These are phyloP conservation scores for Gibbula magus DNA, from an alignment of 2,888 invertebrate genomes.

Conservation along the genomic window DNA sequence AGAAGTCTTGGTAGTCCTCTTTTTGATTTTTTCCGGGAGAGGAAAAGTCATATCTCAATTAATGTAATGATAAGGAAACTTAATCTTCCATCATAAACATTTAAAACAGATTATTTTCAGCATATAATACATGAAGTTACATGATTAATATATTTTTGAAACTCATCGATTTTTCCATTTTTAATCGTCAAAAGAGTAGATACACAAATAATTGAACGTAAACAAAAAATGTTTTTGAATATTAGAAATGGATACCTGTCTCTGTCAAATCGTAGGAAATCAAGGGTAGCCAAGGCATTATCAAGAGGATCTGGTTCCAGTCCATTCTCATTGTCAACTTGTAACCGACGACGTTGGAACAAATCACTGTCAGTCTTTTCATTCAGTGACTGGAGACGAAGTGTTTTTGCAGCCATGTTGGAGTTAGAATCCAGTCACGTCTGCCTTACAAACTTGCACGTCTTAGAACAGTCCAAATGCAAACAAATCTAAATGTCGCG, in stretches of 20 bases:
- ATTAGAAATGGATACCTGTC: not conserved
- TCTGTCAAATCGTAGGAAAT: not conserved
- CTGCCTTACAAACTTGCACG: not conserved
- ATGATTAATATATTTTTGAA: not conserved
- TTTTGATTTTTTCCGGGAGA: no score
- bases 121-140: no score
- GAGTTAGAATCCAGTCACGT: not conserved
- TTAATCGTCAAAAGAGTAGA: not conserved
- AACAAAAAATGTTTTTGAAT: not conserved
- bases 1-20: no score
- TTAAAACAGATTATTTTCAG: no score
- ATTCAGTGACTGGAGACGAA: conserved; percentile 62
- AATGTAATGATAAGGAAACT: no score
- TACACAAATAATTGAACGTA: not conserved
- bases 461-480: not conserved
- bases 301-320: conserved; percentile 25
- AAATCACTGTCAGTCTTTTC: conserved; percentile 61
- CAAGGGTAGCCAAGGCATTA: conserved; percentile 12
- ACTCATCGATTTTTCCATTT: not conserved
- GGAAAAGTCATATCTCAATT: no score
- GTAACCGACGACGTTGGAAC: conserved; percentile 62
- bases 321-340: conserved; percentile 43
- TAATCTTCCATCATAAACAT: no score
- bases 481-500: not conserved
- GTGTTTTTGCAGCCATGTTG: conserved; percentile 6